Evolutionary conservation across 2,888 invertebrate genomes (phyloP).

Genomic region (Polia nebulosa): DNA sequence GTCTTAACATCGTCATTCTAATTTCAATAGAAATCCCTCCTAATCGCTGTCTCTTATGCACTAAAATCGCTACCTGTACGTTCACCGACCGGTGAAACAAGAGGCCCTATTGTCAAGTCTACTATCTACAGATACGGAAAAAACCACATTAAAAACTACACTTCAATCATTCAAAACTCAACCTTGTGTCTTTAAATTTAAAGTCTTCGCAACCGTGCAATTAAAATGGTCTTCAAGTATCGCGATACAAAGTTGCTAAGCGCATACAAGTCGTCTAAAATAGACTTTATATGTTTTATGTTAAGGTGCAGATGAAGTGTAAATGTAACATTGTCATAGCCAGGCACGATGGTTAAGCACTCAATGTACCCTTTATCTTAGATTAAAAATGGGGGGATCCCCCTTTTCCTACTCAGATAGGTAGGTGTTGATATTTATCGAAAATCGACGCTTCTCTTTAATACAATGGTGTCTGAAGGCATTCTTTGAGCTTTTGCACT

Average conservation of each 20-base stretch:
- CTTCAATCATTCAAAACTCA: slow-evolving; percentile 54
- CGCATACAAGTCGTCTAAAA: slow-evolving; percentile 15
- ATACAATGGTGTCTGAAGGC: slow-evolving; percentile 50
- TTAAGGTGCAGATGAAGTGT: slow-evolving; percentile 45
- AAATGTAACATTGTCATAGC: slow-evolving; percentile 65
- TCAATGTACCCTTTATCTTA: slow-evolving; percentile 90
- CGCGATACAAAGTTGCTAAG: slow-evolving; percentile 63
- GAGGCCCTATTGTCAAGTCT: slow-evolving; percentile 87
- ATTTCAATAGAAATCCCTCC: neutral
- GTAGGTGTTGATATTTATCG: slow-evolving; percentile 69
- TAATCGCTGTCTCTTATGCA: slow-evolving; percentile 62
- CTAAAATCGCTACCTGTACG: slow-evolving; percentile 65
- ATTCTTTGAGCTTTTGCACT: slow-evolving; percentile 60
- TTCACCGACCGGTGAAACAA: slow-evolving; percentile 88
- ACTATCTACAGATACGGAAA: slow-evolving; percentile 83
- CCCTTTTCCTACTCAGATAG: slow-evolving; percentile 62
- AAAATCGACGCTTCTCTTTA: slow-evolving; percentile 64
- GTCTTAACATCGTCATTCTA: neutral
- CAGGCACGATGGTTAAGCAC: slow-evolving; percentile 86
- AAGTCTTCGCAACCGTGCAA: slow-evolving; percentile 19
- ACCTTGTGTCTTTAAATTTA: slow-evolving; percentile 55
- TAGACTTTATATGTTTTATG: neutral
- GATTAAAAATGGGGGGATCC: slow-evolving; percentile 85
- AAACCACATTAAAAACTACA: slow-evolving; percentile 66
- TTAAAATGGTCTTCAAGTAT: slow-evolving; percentile 68